These are phyloP conservation scores for Zoroaster sp. DNA, from an alignment of 53 echinoderm and acorn worm genomes.

Conservation along the genomic window DNA sequence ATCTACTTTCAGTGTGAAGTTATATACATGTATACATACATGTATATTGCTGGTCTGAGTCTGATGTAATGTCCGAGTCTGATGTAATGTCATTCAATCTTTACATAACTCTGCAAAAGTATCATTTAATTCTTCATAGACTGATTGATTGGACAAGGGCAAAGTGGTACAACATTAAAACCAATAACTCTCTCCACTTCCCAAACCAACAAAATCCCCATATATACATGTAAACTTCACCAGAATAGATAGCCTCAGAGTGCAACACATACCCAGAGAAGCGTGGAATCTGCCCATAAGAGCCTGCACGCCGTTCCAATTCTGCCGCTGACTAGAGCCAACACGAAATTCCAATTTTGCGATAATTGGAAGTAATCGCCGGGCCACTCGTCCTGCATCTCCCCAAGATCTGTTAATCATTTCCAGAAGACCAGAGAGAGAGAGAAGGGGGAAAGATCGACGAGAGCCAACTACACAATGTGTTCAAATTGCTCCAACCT, in stretches of 20 bases:
- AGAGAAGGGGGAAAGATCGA: neutral
- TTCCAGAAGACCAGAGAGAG: slow-evolving; percentile 30
- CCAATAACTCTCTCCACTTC: too few relatives aligned
- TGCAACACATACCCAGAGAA: neutral
- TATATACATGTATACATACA: too few relatives aligned
- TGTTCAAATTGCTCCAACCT: slow-evolving; percentile 17
- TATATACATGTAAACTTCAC: too few relatives aligned
- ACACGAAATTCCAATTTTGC: slow-evolving; percentile 58
- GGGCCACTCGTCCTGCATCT: slow-evolving; percentile 33
- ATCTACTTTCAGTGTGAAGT: too few relatives aligned
- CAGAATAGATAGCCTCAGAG: neutral
- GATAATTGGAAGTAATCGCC: slow-evolving; percentile 56
- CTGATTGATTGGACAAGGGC: too few relatives aligned
- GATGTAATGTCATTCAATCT: too few relatives aligned
- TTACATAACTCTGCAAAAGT: too few relatives aligned
- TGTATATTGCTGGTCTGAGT: too few relatives aligned
- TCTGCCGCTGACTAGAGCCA: slow-evolving; percentile 34
- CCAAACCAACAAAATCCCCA: too few relatives aligned
- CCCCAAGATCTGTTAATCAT: slow-evolving; percentile 49
- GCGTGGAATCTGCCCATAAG: neutral
- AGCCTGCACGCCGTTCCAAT: slow-evolving; percentile 34
- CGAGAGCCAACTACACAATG: neutral
- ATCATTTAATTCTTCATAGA: too few relatives aligned
- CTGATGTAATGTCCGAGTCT: too few relatives aligned
- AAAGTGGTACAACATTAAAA: too few relatives aligned